Evolutionary conservation across 2,888 invertebrate genomes (phyloP).

Genomic region (Hanleya hanleyi): DNA sequence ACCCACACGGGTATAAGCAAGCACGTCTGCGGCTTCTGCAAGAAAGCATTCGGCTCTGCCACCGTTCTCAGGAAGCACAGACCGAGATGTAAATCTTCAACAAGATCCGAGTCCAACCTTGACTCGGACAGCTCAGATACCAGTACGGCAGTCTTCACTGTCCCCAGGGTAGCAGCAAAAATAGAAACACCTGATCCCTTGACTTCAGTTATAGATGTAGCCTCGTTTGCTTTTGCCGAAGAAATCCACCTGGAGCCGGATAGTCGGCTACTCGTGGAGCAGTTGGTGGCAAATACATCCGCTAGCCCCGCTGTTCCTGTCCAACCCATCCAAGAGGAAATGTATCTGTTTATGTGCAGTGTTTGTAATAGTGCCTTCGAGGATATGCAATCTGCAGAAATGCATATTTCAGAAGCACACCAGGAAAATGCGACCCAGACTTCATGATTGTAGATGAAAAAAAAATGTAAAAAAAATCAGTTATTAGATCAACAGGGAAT

Average conservation of each 20-base stretch:
- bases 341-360: slow-evolving; percentile 51
- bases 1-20: slow-evolving; percentile 50
- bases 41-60: slow-evolving; percentile 40
- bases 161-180: no score
- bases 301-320: no score
- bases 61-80: slow-evolving; percentile 44
- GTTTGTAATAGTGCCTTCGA: slow-evolving; percentile 48
- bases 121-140: neutral
- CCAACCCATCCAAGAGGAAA: slow-evolving; percentile 20
- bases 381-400: slow-evolving; percentile 42
- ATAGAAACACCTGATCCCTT: slow-evolving; percentile 4
- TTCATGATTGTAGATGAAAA: no score
- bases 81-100: slow-evolving; percentile 42
- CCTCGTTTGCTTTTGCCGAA: neutral
- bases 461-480: no score
- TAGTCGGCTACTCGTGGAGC: neutral
- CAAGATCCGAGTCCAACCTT: neutral
- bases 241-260: neutral
- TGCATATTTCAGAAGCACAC: no score
- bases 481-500: no score
- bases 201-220: no score
- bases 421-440: no score
- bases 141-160: no score
- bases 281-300: slow-evolving; percentile 2
- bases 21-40: slow-evolving; percentile 43